Evolutionary conservation across 2,888 invertebrate species (phyloP).

Genomic region (Thereva nobilitata): DNA sequence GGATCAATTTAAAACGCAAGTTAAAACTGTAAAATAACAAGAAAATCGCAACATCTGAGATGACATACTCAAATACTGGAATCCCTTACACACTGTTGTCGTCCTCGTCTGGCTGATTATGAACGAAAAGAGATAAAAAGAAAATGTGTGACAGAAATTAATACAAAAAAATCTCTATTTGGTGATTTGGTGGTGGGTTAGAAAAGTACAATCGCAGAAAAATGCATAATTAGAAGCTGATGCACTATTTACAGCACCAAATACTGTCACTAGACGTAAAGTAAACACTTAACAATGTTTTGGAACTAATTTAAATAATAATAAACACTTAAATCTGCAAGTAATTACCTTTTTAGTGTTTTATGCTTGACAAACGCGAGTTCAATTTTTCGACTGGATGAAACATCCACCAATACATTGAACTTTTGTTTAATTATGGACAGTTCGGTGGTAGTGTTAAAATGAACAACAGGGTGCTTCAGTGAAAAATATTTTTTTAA

Average conservation of each 20-base stretch:
- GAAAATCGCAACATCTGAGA: constrained; percentile 16
- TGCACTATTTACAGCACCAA: no score
- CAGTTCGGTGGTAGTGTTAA: constrained; percentile 6
- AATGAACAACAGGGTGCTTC: constrained; percentile 14
- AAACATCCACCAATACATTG: constrained; percentile 33
- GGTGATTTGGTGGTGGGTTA: neutral
- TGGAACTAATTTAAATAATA: no score
- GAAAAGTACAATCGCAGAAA: no score
- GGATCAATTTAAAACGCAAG: neutral
- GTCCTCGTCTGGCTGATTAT: constrained; percentile 24
- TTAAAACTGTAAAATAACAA: constrained; percentile 12
- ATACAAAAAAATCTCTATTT: neutral
- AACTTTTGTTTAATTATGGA: neutral
- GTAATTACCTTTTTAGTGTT: constrained; percentile 33
- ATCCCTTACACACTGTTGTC: constrained; percentile 23
- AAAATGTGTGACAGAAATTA: constrained; percentile 15
- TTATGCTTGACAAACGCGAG: constrained; percentile 40
- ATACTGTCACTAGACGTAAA: no score
- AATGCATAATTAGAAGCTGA: no score
- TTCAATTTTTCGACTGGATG: constrained; percentile 39
- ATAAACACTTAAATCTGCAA: neutral
- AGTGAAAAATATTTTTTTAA: neutral
- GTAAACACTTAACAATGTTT: no score
- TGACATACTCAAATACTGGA: constrained; percentile 31
- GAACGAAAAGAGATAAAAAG: constrained; percentile 21